A percentile compares a stretch with the other conserved stretches of the same genome.
Evolutionary conservation across 2,888 invertebrate genomes (phyloP).

Genomic region (Acleris laterana): DNA sequence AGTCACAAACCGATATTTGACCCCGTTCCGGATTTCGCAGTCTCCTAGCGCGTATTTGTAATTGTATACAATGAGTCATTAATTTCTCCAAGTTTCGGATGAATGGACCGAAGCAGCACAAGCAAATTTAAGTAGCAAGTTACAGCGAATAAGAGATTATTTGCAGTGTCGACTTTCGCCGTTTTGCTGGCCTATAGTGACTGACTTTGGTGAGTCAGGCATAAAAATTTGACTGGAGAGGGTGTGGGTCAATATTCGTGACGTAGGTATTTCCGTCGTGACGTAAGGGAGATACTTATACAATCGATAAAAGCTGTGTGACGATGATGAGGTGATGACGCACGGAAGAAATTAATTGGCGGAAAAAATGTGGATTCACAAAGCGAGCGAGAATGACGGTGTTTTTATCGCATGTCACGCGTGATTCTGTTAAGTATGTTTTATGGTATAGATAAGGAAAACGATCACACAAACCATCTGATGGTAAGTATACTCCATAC

Average conservation of each 20-base stretch:
- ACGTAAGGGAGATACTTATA: slow-evolving; percentile 27
- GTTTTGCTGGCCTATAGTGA: slow-evolving; percentile 41
- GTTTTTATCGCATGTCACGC: no score
- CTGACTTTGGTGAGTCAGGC: slow-evolving; percentile 55
- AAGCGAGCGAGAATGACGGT: neutral
- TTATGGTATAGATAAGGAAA: no score
- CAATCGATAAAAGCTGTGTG: neutral
- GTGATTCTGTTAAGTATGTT: no score
- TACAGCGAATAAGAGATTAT: slow-evolving; percentile 39
- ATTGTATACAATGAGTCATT: slow-evolving; percentile 58
- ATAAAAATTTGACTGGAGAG: slow-evolving; percentile 50
- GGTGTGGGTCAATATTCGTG: slow-evolving; percentile 59
- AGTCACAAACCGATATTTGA: slow-evolving; percentile 3
- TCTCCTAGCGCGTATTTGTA: slow-evolving; percentile 6
- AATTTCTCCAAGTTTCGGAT: slow-evolving; percentile 53
- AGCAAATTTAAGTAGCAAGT: slow-evolving; percentile 41
- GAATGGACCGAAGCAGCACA: slow-evolving; percentile 44
- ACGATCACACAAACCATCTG: no score
- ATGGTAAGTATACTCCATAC: no score
- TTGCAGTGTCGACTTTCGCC: slow-evolving; percentile 41
- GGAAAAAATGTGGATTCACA: slow-evolving; percentile 10
- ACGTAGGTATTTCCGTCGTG: slow-evolving; percentile 38
- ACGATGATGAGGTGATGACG: slow-evolving; percentile 16
- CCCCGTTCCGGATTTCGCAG: slow-evolving; percentile 15
- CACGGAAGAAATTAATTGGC: slow-evolving; percentile 10